Evolutionary conservation across 1,140 invertebrate species (phyloP), one percentile per base, ranked within the genome.

Genomic region (Pectinophora gossypiella): DNA sequence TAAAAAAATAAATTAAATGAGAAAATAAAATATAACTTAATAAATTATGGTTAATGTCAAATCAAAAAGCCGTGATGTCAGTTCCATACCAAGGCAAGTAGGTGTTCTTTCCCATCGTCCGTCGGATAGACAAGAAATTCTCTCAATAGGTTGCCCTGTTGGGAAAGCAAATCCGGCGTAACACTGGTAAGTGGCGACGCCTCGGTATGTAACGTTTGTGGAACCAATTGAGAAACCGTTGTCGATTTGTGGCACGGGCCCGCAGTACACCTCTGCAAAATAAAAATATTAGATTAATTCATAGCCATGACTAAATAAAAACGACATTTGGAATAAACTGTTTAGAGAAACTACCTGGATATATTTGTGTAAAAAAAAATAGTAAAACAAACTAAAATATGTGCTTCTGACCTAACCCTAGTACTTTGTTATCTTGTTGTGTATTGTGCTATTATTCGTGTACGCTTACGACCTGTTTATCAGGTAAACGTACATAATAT

Each of bases 211-310:
- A 2, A 99, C 97, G 79, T 98, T 99, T 0, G 95, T 95, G 0
- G 97, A 97, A 43, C 94, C 95, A 73, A 98, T 97, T 0, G 97
- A 98, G 77, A 98, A 98, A 42, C 97, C 97, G 78, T 98, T 99
- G 67, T 98, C 96, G 52, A 99, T 99, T 90, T 98, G 97, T 51
- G 97, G 97, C 19, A 99, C 97, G 22, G 97, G 96, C 48, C 97
- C 97, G 85, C 97, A 99, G 76, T 99, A 99, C 13, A 98, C 95
- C 90, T 98, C 96, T 95, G 88, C 19, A 84, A 85, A 40, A 40
- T 5, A 40, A 7, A 40, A 40, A 15, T 27, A 27, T 27, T 27
- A 27, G 23, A 5, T 27, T 27, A n/a, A n/a, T n/a, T 27, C 12
- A 6, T 12, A 6, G 5, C 5, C 23, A 27, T 5, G 23, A 27